Percentiles rank a stretch among this genome's conserved stretches.
These are phyloP conservation scores for Andrena chrysosceles DNA, from an alignment of 2,888 invertebrate species.

Conservation along the genomic window DNA sequence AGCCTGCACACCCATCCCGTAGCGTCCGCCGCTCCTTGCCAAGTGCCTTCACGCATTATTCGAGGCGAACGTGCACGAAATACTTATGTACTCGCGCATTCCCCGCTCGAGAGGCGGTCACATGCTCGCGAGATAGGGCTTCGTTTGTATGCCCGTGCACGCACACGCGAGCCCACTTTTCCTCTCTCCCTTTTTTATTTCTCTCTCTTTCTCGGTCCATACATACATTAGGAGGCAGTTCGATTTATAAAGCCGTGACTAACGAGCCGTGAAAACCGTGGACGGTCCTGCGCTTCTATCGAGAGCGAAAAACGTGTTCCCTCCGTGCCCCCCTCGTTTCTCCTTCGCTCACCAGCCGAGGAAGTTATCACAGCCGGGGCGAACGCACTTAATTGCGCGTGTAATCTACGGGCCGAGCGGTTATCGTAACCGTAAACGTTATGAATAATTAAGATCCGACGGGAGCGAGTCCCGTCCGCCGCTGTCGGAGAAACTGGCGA, in stretches of 20 bases:
- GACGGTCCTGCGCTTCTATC: conserved; percentile 42
- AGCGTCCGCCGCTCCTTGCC: conserved; percentile 46
- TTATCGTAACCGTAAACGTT: conserved; percentile 32
- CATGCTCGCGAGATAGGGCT: background rate
- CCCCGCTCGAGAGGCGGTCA: conserved; percentile 9
- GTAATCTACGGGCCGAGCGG: conserved; percentile 33
- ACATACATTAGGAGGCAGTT: conserved; percentile 37
- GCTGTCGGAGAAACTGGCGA: background rate
- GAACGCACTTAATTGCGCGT: conserved; percentile 43
- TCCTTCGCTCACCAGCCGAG: background rate
- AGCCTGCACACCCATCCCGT: background rate
- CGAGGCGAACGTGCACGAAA: conserved; percentile 68
- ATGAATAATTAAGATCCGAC: conserved; percentile 36
- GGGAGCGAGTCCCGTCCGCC: background rate
- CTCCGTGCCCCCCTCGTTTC: background rate
- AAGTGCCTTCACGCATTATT: conserved; percentile 63
- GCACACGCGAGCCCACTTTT: background rate
- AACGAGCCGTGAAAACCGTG: conserved; percentile 79
- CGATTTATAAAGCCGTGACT: conserved; percentile 73
- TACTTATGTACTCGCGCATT: conserved; percentile 63
- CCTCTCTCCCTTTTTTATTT: background rate
- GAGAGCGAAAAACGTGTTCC: conserved; percentile 7
- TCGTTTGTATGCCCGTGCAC: background rate
- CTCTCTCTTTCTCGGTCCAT: background rate
- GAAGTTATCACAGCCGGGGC: conserved; percentile 28